Evolutionary conservation across 1,140 invertebrate species (phyloP).

Genomic region (Diorhabda elongata): DNA sequence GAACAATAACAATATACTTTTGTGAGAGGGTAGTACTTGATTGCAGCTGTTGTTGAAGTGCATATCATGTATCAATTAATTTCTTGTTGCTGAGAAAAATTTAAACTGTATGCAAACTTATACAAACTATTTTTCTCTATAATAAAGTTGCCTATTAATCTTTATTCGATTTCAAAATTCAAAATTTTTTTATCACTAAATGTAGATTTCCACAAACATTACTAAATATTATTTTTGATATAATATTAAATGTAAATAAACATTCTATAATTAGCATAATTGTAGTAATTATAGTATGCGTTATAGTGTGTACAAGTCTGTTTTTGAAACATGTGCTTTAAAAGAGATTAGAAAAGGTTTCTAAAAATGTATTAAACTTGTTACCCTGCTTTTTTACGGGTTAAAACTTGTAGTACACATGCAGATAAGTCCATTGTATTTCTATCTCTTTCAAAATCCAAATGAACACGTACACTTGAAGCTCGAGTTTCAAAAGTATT

Average conservation of each 20-base stretch:
- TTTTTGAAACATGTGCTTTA: slow-evolving; percentile 1
- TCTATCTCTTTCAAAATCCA: background rate
- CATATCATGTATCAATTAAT: too few species aligned
- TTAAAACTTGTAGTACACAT: background rate
- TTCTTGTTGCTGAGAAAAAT: too few species aligned
- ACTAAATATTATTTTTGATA: background rate
- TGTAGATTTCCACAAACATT: background rate
- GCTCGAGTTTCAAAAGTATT: background rate
- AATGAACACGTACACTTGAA: background rate
- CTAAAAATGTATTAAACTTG: background rate
- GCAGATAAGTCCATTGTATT: background rate
- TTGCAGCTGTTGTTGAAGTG: too few species aligned
- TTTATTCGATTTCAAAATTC: background rate
- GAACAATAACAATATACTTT: too few species aligned
- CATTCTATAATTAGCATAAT: background rate
- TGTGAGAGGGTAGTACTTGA: too few species aligned
- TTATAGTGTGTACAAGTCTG: background rate
- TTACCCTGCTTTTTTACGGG: background rate
- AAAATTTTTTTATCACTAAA: background rate
- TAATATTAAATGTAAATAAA: background rate
- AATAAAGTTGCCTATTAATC: too few species aligned
- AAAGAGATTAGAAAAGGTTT: background rate
- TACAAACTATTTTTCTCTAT: too few species aligned
- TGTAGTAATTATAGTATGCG: background rate
- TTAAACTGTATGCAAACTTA: too few species aligned